A percentile compares a stretch with the other conserved stretches of the same genome.
Conservation (phyloP, 2,113 vertebrate species). For the Turdus rufiventris region DNA sequence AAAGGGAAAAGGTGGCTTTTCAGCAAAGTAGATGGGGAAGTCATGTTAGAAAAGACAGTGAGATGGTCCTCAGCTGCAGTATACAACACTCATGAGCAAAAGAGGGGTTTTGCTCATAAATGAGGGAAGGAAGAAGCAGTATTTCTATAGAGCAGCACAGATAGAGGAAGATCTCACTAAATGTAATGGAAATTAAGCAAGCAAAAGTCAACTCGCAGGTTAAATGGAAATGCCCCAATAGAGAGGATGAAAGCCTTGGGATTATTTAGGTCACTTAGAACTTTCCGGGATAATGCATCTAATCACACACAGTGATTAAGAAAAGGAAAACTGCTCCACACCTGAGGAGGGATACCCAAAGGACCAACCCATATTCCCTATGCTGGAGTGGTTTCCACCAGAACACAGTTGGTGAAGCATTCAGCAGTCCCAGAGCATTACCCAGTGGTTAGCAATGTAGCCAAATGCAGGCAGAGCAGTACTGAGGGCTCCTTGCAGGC, state of each 20-base stretch:
- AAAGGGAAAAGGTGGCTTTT: neutral
- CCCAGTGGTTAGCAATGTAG: neutral
- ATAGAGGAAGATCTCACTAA: neutral
- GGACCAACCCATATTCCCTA: neutral
- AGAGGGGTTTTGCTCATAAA: neutral
- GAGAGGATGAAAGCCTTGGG: neutral
- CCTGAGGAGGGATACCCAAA: neutral
- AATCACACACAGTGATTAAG: neutral
- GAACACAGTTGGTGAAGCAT: neutral
- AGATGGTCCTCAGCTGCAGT: neutral
- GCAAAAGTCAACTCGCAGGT: neutral
- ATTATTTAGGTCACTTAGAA: neutral
- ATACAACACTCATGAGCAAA: neutral
- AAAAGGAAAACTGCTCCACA: neutral
- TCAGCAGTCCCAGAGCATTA: neutral
- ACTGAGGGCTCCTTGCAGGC: neutral
- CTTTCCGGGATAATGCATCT: neutral
- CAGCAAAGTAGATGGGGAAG: neutral
- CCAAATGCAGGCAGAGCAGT: neutral
- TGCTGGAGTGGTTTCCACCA: neutral
- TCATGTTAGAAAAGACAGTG: neutral
- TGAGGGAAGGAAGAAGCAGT: neutral
- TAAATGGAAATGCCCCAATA: neutral
- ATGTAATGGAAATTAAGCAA: neutral
- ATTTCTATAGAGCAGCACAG: neutral